Evolutionary conservation across 92 coral and sea anemone genomes (phyloP).

Genomic region (Meandrina meandrites): DNA sequence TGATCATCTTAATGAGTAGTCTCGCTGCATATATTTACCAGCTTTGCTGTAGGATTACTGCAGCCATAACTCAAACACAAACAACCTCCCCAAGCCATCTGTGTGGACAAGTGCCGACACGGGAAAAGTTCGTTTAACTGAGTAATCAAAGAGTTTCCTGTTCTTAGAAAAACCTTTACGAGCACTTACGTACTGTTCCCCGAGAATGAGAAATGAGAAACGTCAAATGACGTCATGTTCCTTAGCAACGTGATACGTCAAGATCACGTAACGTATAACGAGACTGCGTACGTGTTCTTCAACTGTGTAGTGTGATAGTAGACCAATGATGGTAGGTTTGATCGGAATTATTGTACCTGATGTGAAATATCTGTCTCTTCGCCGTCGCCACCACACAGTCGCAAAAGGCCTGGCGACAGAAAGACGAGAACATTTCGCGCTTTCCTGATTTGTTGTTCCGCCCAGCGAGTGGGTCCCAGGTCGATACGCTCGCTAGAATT

Average conservation of each 20-base stretch:
- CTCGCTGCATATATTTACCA: neutral
- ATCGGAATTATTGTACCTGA: constrained; percentile 16
- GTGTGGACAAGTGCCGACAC: too few species aligned
- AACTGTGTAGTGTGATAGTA: too few species aligned
- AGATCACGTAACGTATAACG: neutral
- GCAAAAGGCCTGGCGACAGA: constrained; percentile 45
- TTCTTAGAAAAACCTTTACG: too few species aligned
- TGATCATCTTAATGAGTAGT: too few species aligned
- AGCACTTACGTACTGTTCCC: too few species aligned
- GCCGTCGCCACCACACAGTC: constrained; percentile 7
- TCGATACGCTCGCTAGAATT: constrained; percentile 15
- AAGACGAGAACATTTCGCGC: constrained; percentile 40
- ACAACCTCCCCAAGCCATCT: too few species aligned
- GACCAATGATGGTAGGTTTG: neutral
- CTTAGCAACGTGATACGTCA: neutral
- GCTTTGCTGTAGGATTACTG: neutral
- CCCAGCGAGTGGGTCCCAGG: constrained; percentile 50
- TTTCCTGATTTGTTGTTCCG: constrained; percentile 43
- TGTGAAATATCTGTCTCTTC: neutral
- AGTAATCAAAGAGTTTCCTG: too few species aligned
- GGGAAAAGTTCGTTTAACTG: too few species aligned
- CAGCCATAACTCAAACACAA: too few species aligned
- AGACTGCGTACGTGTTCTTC: too few species aligned
- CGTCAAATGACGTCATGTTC: neutral
- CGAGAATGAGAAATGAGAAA: too few species aligned